Evolutionary conservation across 2,888 invertebrate species (phyloP).

Genomic region (Andricus quercusramuli): DNA sequence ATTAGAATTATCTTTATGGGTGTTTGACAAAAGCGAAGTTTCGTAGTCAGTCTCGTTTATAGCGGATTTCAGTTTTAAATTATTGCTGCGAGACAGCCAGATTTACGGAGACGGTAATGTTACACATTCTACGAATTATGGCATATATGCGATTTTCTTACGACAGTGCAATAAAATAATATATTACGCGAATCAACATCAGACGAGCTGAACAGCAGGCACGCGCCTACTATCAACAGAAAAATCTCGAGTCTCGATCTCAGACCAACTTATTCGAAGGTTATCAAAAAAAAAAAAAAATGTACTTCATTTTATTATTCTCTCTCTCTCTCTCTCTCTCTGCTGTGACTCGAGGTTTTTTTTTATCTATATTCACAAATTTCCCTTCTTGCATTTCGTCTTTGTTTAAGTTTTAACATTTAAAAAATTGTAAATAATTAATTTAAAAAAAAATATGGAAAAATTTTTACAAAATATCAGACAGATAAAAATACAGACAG

Average conservation of each 20-base stretch:
- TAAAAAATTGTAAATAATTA: too few species aligned
- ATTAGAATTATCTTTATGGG: too few species aligned
- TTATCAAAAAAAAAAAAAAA: background rate
- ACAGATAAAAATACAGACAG: too few species aligned
- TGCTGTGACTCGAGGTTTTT: too few species aligned
- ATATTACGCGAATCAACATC: constrained; percentile 7
- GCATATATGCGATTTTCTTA: background rate
- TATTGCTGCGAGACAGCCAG: background rate
- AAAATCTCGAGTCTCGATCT: background rate
- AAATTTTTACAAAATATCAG: too few species aligned
- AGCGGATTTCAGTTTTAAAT: background rate
- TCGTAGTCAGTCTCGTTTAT: background rate
- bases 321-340: too few species aligned
- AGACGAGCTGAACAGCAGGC: background rate
- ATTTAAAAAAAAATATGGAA: too few species aligned
- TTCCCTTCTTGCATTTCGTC: too few species aligned
- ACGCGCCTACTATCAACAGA: background rate
- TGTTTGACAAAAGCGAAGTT: too few species aligned
- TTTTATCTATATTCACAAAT: too few species aligned
- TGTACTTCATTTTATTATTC: too few species aligned
- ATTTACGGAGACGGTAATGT: background rate
- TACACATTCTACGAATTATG: constrained; percentile 1
- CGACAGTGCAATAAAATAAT: constrained; percentile 3
- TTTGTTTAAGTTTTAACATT: too few species aligned
- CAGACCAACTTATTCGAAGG: background rate